A percentile compares a stretch with the other conserved stretches of the same genome.
phyloP scores from a whole-genome alignment of 2,113 vertebrate species.

The Phodopus roborovskii region DNA sequence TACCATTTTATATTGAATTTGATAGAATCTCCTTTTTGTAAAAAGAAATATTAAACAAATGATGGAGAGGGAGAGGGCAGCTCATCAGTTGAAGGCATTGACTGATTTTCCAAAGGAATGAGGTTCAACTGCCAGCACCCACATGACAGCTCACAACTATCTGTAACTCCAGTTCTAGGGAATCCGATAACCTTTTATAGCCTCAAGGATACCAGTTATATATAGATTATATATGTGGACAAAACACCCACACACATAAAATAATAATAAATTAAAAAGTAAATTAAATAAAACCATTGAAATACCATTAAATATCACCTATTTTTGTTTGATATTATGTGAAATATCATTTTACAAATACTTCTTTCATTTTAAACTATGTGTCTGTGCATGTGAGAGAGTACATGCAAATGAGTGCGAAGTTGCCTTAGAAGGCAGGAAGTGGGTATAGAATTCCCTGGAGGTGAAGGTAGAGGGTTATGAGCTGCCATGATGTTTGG shows the following conservation, averaged over 20 bases:
- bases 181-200: background rate
- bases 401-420: background rate
- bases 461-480: background rate
- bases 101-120: background rate
- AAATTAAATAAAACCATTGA: background rate
- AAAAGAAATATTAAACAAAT: background rate
- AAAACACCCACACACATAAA: background rate
- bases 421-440: background rate
- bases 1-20: background rate
- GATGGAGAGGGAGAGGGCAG: background rate
- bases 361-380: background rate
- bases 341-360: background rate
- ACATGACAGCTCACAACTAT: background rate
- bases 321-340: background rate
- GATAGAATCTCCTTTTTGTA: background rate
- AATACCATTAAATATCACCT: accelerated
- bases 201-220: background rate
- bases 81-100: background rate
- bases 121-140: background rate
- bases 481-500: too few relatives aligned
- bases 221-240: background rate
- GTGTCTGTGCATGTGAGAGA: background rate
- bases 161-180: background rate
- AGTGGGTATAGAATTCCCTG: background rate
- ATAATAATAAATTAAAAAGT: background rate